Percentiles rank a stretch among this genome's conserved stretches.
Evolutionary conservation across 2,888 invertebrate species (phyloP).

Genomic region (Heliconius charithonia): DNA sequence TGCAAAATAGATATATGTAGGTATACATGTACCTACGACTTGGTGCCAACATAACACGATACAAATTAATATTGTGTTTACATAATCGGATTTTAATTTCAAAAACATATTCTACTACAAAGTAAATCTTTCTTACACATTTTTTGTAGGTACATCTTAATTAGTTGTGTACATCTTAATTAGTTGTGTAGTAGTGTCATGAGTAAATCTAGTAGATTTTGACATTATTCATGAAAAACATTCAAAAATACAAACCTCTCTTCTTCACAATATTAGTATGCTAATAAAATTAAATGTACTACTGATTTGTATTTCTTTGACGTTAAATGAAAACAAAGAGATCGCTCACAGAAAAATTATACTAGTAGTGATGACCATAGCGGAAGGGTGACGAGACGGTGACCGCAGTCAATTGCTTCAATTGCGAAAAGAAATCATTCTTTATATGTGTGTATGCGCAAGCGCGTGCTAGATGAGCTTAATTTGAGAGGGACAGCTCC

Average conservation of each 20-base stretch:
- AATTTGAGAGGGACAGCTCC: constrained; percentile 53
- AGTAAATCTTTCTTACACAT: background rate
- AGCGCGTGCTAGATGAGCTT: constrained; percentile 53
- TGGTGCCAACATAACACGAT: background rate
- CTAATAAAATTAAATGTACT: no score
- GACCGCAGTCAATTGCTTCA: constrained; percentile 64
- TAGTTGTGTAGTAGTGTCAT: no score
- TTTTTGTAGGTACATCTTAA: background rate
- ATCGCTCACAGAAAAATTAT: constrained; percentile 29
- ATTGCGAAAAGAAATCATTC: constrained; percentile 64
- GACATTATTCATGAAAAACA: background rate
- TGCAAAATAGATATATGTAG: constrained; percentile 31
- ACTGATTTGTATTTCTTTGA: background rate
- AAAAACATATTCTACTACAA: background rate
- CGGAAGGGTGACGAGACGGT: constrained; percentile 61
- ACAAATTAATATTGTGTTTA: constrained; percentile 29
- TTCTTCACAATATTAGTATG: no score
- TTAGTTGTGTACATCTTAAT: background rate
- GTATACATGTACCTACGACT: background rate
- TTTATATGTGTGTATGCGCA: constrained; percentile 37
- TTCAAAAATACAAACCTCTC: background rate
- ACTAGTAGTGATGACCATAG: constrained; percentile 52
- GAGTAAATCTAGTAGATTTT: background rate
- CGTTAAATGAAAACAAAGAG: background rate
- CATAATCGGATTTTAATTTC: constrained; percentile 47